Base-by-base conservation (phyloP, 2,113 vertebrate species). In the Desmodus rotundus region DNA sequence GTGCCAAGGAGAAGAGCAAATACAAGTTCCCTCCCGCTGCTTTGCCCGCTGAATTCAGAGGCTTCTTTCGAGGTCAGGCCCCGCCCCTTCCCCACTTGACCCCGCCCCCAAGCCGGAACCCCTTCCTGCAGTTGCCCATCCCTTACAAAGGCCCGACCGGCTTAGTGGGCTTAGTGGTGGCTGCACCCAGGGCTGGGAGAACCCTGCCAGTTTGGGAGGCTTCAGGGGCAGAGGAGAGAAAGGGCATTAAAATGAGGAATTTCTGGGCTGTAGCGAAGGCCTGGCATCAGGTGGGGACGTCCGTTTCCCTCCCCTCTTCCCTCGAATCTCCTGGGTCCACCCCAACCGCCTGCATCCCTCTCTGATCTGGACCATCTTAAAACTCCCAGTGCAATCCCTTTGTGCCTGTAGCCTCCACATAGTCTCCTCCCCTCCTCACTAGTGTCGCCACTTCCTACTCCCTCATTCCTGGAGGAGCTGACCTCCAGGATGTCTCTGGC, bases 21-120 rank as follows among this genome's bases (percentile, higher is more conserved):
- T 99, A 99, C 98, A 99, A 99, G 98, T 99, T 99, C 87, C 83
- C 98, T n/a, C 99, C 99, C 0, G 98, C 99, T 2, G 93, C 97
- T 45, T 93, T 99, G 97, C 99, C 99, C 58, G 92, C 98, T 2
- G 99, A 99, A 95, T 99, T 99, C 54, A 95, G 98, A 3, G 72
- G 97, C 89, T 99, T 99, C 94, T 99, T 99, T 97, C 98, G 99
- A 94, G 99, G 99, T 99, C 97, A 98, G 98, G 58, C 88, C 26
- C 76, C 7, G 19, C 93, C 87, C 47, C 70, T 7, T 17, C 4
- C 81, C 52, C 16, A 5, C 7, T 2, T 0, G 1, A 77, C 68
- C 41, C 92, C 73, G 43, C 87, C 38, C 93, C 41, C 43, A 63
- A 47, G 8, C 80, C 87, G 0, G 15, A 50, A 20, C 36, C 56